Percentiles rank a stretch among this genome's conserved stretches.
Conservation (phyloP, 2,888 invertebrate species). For the Cheilosia vernalis region DNA sequence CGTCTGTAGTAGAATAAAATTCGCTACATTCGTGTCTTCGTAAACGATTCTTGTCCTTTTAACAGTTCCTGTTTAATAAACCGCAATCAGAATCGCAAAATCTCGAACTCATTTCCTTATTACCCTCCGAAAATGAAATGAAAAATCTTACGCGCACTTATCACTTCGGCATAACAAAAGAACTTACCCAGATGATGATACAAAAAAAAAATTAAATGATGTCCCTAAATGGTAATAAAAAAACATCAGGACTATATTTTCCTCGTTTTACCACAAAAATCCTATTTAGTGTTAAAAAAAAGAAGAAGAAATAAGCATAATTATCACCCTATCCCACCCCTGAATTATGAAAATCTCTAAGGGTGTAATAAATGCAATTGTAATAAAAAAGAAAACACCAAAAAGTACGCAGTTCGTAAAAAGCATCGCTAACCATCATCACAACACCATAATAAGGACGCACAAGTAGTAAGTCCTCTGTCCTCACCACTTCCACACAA, state of each 20-base stretch:
- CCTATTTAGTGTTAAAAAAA: constrained; percentile 8
- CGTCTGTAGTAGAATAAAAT: too few species aligned
- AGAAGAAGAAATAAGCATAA: constrained; percentile 45
- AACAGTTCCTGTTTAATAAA: too few species aligned
- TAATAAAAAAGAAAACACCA: constrained; percentile 21
- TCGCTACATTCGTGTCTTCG: too few species aligned
- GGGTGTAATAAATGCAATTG: constrained; percentile 23
- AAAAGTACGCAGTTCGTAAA: constrained; percentile 50
- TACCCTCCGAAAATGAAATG: background rate
- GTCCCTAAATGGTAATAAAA: constrained; percentile 67
- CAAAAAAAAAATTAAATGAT: constrained; percentile 67
- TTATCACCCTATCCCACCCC: constrained; percentile 66
- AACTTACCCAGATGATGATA: constrained; percentile 56
- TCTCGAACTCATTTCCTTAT: background rate
- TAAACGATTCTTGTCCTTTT: too few species aligned
- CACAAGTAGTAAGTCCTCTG: constrained; percentile 45
- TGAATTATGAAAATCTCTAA: constrained; percentile 4
- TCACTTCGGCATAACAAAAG: constrained; percentile 4
- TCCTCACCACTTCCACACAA: constrained; percentile 39
- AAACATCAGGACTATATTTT: constrained; percentile 60
- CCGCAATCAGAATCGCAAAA: background rate
- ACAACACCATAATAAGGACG: constrained; percentile 46
- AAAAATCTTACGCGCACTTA: constrained; percentile 5
- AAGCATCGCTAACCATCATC: constrained; percentile 63
- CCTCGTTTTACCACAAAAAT: constrained; percentile 46